phyloP scores from a whole-genome alignment of 2,797 vertebrate genomes.

The Cacajao melanocephalus region DNA sequence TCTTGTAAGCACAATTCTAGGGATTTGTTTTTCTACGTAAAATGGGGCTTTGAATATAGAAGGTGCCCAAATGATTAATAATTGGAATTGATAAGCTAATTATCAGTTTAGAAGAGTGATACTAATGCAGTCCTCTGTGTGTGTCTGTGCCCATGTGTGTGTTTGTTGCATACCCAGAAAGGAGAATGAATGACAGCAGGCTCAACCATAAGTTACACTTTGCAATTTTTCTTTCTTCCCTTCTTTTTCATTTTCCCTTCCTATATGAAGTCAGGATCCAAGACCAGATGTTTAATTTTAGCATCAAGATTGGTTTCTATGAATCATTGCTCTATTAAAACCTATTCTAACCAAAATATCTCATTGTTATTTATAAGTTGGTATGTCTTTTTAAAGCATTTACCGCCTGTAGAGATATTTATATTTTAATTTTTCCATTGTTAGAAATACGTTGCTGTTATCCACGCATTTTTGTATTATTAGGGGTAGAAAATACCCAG shows the following conservation, averaged over 20 bases:
- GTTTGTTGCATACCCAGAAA: not conserved
- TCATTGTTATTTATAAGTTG: not conserved
- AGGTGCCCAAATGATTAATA: slow-evolving; percentile 14
- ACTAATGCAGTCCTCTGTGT: not conserved
- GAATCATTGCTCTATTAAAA: not conserved
- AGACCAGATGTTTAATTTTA: slow-evolving; percentile 5
- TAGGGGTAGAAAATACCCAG: not conserved
- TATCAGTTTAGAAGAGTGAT: slow-evolving; percentile 10
- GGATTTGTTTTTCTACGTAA: slow-evolving; percentile 13
- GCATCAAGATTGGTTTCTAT: not conserved
- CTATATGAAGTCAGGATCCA: not conserved
- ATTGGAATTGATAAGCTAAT: slow-evolving; percentile 29
- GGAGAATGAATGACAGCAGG: not conserved
- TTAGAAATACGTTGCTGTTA: not conserved
- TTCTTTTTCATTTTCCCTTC: not conserved
- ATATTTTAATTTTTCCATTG: not conserved
- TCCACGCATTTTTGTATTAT: not conserved
- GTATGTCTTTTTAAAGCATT: not conserved
- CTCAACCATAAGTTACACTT: not conserved
- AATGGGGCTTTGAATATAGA: not conserved
- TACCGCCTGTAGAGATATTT: not conserved
- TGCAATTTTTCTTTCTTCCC: not conserved
- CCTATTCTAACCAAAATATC: slow-evolving; percentile 14
- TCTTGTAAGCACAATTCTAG: not conserved
- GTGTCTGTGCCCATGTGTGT: not conserved